Evolutionary conservation across 53 echinoderm and acorn worm genomes (phyloP), one percentile per base, ranked within the genome.

Genomic region (Echinometra lucunter): DNA sequence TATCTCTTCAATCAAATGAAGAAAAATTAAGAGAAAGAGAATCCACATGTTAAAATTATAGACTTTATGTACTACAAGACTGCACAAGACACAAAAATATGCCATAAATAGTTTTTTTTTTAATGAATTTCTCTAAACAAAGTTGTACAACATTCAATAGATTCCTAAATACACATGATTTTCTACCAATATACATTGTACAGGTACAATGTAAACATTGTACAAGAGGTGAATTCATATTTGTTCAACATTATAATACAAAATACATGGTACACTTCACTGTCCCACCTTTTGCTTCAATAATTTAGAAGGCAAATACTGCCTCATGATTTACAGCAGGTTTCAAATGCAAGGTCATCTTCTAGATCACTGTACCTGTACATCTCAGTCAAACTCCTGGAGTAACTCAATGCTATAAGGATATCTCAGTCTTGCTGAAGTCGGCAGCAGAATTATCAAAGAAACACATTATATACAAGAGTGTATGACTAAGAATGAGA

Each of bases 111-210:
- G 69, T 91, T 92, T 75, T 92, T 75, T 92, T 92, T 75, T 92
- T 92, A n/a, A 92, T 92, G 75, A 92, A 92, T 92, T 92, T 92
- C 92, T 92, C 92, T 92, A 92, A 92, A 92, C 92, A 92, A 92
- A 92, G 92, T 92, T 92, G 92, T 92, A 92, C 92, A 92, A 92
- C 92, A 92, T 92, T 92, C 78, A 92, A 92, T 78, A 92, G 56
- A 72, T 92, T 74, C 92, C 92, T 92, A 92, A 72, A 92, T 92
- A 92, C 92, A 92, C 92, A 92, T 56, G 47, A 91, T 91, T 91
- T 91, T 91, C 91, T 91, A 91, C 92, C 92, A 92, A 75, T 78
- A 92, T 75, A 78, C 92, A 78, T 92, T 91, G 45, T 91, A 66
- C 66, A 91, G 58, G 92, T 92, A 92, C 92, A 92, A 78, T 92